A percentile compares a stretch with the other conserved stretches of the same genome.
phyloP scores from a whole-genome alignment of 2,797 vertebrate species.

The Cygnus olor region DNA sequence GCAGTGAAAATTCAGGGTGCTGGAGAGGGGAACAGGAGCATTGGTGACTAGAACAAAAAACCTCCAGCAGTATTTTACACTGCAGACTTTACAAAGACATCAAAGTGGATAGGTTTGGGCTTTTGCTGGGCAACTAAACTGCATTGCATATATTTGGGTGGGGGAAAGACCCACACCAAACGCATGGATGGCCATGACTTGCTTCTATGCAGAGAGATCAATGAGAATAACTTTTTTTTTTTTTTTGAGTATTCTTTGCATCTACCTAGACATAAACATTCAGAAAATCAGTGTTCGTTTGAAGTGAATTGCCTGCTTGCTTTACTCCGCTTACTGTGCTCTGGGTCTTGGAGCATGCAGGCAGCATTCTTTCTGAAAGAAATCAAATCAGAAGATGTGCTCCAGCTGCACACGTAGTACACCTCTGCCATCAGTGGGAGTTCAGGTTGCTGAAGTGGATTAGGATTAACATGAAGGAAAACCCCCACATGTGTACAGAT shows the following conservation, averaged over 20 bases:
- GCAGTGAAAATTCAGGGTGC: background rate
- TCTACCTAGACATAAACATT: background rate
- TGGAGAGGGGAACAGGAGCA: background rate
- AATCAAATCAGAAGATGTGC: background rate
- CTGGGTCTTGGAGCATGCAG: background rate
- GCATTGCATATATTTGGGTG: background rate
- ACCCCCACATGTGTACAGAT: background rate
- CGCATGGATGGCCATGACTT: background rate
- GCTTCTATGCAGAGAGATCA: background rate
- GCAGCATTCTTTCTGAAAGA: background rate
- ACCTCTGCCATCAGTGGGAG: background rate
- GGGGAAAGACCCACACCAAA: background rate
- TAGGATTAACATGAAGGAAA: background rate
- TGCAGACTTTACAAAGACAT: background rate
- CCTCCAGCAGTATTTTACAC: background rate
- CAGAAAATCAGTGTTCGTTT: background rate
- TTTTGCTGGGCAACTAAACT: background rate
- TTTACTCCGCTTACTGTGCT: background rate
- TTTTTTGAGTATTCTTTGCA: background rate
- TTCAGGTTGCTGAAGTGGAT: background rate
- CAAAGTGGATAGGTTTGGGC: background rate
- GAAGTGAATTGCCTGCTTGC: background rate
- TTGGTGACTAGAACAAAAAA: background rate
- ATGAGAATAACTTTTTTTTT: background rate
- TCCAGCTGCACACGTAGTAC: background rate